Evolutionary conservation across 2,113 vertebrate species (phyloP), one percentile per base, ranked within the genome.

Genomic region (Otis tarda): DNA sequence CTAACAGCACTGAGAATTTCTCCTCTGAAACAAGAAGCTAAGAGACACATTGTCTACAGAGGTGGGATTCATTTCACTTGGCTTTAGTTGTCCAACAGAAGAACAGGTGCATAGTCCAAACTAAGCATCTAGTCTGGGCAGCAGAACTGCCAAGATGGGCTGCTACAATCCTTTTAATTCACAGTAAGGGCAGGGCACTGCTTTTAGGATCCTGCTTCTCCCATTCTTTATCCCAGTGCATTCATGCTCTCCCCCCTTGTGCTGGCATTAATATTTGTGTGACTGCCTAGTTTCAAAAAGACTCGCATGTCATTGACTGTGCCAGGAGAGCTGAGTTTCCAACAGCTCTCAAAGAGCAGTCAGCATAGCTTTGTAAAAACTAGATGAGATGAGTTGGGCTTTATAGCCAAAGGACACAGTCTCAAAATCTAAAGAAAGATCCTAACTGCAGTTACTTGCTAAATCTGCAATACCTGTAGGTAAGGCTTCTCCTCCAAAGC

Each of bases 371-470:
- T 73, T 59, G 43, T 83, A 56, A 91, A 81, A 81, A 43, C 81
- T 43, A n/a, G 17, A 60, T 61, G 56, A 93, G 56, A 75, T 41
- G 47, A 52, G 59, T 65, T 60, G 73, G 74, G 56, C 74, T 83
- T 86, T 76, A 86, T 39, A 95, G 25, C 43, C 76, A 31, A 79
- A 93, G 60, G 65, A 79, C 75, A 84, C 14, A 55, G 73, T 37
- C 52, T 50, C 60, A 70, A 87, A 82, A 53, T 70, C 70, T 88
- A 93, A 92, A 92, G 67, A 84, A 84, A 90, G 88, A 83, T 39
- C 53, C 27, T 56, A 73, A 94, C 63, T 5, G 6, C 18, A 88
- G 76, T 64, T 74, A 89, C 28, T 33, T 50, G 49, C 86, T 95
- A 86, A 50, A 57, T 90, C 59, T 68, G 59, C 55, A 71, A 20